Base-by-base conservation (phyloP, 2,797 vertebrate genomes). In the Epinephelus awoara region DNA sequence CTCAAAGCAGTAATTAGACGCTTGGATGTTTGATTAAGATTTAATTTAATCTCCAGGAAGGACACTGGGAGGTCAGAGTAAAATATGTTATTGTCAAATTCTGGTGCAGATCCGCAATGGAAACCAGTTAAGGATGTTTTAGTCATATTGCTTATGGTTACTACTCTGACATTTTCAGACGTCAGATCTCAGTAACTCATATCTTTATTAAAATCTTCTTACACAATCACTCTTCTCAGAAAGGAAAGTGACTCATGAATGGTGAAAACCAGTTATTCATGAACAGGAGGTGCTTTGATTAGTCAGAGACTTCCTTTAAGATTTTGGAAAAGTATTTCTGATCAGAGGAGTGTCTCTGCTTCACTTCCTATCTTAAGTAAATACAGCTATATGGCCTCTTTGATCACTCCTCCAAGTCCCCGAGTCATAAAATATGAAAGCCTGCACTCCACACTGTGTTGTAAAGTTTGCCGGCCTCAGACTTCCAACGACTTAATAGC, bases 391-490 rank as follows among this genome's bases (percentile, higher is more conserved):
- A 83, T 77, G 84, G 67, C 8, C 51, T 56, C 90, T 92, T 89
- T 91, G 89, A 91, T 90, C 89, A 64, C 62, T 71, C 75, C 44
- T 81, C 70, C 58, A 76, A 79, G 64, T 80, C 71, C 71, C 46
- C 44, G 29, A 69, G 80, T 80, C 83, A 77, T 91, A 91, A 93
- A 91, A 75, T 76, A 76, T 54, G 56, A 88, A 83, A 86, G 86
- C 34, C 73, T n/a, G 51, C 34, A 27, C 80, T 86, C 86, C 47
- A 23, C 82, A 67, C 59, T 38, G 69, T 40, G 85, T 75, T 73
- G 72, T 89, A 77, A 89, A 89, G 82, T 83, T 85, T 74, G 63
- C 52, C 51, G 1, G 57, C 73, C 34, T 72, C 75, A 27, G 34
- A 88, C 85, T 67, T 83, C 65, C 80, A 83, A 85, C 21, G 8